Conservation (phyloP, 2,888 invertebrate genomes). For the Calameuta idolon region DNA sequence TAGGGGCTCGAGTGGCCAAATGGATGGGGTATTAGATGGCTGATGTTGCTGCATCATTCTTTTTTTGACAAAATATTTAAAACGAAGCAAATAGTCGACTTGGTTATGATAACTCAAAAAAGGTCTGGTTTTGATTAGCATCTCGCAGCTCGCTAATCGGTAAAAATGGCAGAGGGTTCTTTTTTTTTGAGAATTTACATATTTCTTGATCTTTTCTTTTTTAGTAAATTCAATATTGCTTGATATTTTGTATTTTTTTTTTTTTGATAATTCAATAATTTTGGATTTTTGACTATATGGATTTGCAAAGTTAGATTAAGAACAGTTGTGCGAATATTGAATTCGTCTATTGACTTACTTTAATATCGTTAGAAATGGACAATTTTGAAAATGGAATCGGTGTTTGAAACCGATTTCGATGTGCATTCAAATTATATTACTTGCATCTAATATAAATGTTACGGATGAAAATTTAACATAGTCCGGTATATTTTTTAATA, state of each 20-base stretch:
- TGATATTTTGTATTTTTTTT: constrained; percentile 38
- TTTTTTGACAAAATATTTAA: not conserved
- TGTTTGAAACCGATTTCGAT: not conserved
- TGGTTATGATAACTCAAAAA: not conserved
- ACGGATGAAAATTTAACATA: not conserved
- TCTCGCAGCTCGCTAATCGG: constrained; percentile 34
- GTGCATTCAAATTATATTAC: not conserved
- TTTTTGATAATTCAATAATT: not conserved
- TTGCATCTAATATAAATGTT: not conserved
- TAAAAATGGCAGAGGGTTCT: constrained; percentile 54
- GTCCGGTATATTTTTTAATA: not conserved
- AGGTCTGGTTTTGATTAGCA: constrained; percentile 35
- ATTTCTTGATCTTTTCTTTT: constrained; percentile 35
- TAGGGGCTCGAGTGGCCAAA: not conserved
- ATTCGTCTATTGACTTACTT: not conserved
- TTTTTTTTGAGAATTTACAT: constrained; percentile 25
- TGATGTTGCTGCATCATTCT: not conserved
- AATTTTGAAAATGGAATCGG: not conserved
- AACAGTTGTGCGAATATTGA: not conserved
- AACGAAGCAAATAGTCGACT: not conserved
- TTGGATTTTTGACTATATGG: not conserved
- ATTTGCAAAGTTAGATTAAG: not conserved
- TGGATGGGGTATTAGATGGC: not conserved
- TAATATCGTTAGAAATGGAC: not conserved
- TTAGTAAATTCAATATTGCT: constrained; percentile 54